Evolutionary conservation across 2,888 invertebrate genomes (phyloP).

Genomic region (Tipula confusa): DNA sequence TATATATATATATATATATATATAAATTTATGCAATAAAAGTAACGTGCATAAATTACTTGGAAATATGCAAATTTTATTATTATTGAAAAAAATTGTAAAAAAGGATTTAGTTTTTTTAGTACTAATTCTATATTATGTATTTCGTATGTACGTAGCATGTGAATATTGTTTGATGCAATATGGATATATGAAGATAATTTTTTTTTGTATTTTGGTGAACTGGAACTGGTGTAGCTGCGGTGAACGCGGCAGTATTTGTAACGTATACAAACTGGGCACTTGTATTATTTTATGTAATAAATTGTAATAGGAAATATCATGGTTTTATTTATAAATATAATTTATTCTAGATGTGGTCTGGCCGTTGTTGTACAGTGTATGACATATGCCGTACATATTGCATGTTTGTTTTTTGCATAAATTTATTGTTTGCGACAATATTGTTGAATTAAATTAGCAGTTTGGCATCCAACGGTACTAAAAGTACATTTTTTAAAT

Average conservation of each 20-base stretch:
- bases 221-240: neutral
- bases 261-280: neutral
- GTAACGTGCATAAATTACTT: conserved; percentile 1
- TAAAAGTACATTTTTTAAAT: no score
- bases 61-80: conserved; percentile 15
- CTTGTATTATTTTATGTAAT: neutral
- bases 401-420: no score
- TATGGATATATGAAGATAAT: neutral
- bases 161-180: neutral
- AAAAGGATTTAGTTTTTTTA: neutral
- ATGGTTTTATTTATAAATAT: neutral
- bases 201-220: neutral
- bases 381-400: no score
- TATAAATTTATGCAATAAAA: neutral
- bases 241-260: neutral
- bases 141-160: neutral
- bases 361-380: no score
- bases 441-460: no score
- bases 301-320: neutral
- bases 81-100: neutral
- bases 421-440: no score
- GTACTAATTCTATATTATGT: neutral
- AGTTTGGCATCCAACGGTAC: no score
- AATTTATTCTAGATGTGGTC: neutral
- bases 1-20: neutral